Evolutionary conservation across 2,797 vertebrate species (phyloP).

Genomic region (Hemitrygon akajei): DNA sequence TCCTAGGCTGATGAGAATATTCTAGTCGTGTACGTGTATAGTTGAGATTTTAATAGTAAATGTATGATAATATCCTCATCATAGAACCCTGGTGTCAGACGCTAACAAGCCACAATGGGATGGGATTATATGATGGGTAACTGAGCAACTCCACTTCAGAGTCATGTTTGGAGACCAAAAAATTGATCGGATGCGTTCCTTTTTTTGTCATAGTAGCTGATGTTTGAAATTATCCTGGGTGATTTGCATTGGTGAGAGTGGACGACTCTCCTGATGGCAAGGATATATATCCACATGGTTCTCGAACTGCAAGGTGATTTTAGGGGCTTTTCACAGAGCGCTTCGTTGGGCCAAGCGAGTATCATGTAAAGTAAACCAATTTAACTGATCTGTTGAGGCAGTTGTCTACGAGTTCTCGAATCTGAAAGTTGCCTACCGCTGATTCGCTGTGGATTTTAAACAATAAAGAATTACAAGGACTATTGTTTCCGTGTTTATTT

Average conservation of each 20-base stretch:
- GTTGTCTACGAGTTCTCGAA: slow-evolving; percentile 28
- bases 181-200: slow-evolving; percentile 54
- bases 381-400: not conserved
- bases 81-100: slow-evolving; percentile 65
- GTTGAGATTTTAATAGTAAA: slow-evolving; percentile 77
- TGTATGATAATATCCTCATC: slow-evolving; percentile 71
- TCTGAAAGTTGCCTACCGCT: slow-evolving; percentile 21
- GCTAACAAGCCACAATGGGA: slow-evolving; percentile 94
- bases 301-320: not conserved
- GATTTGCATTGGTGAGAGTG: slow-evolving; percentile 23
- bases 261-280: not conserved
- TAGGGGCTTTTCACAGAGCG: not conserved
- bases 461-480: slow-evolving; percentile 33
- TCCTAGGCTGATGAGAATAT: slow-evolving; percentile 75
- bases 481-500: slow-evolving; percentile 29
- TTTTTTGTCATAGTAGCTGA: slow-evolving; percentile 46
- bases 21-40: slow-evolving; percentile 77
- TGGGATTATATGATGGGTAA: slow-evolving; percentile 72
- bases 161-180: slow-evolving; percentile 57
- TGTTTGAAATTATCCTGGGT: slow-evolving; percentile 38
- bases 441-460: slow-evolving; percentile 3
- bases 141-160: slow-evolving; percentile 58
- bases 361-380: slow-evolving; percentile 20
- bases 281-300: not conserved
- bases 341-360: not conserved